Evolutionary conservation across 2,113 vertebrate species (phyloP), one percentile per base, ranked within the genome.

Genomic region (Aspidoscelis tigris): DNA sequence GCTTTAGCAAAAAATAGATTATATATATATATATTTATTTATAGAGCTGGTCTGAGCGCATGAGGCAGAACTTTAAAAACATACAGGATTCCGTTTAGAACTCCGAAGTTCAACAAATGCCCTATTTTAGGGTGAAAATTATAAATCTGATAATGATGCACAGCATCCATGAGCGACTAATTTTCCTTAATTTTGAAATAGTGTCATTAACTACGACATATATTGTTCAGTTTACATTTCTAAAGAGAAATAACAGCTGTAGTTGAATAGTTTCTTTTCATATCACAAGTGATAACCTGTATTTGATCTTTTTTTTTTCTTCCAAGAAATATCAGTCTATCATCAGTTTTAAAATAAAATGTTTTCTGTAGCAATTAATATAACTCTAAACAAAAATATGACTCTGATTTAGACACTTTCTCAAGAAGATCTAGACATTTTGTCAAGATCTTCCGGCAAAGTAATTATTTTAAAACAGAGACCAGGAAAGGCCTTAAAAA

Each of bases 101-200:
- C 96, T 96, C 93, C 96, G 96, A 95, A 96, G 96, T 97, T 96
- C 96, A 97, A 96, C 96, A 92, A 93, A 95, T 94, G 95, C 96
- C 96, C 96, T 97, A 96, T 93, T 96, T 97, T 97, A 97, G 96
- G 96, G 96, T 96, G 95, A 96, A 93, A 96, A 95, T 90, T 95
- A 90, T 94, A 96, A 95, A 93, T 93, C 95, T 93, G 96, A 95
- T 90, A 93, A 95, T 92, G 96, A 97, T 97, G 96, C 96, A 97
- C 94, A 94, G 96, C 96, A 97, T 97, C 96, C 94, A 97, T 94
- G 96, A 96, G 95, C 94, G 85, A 81, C 80, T 80, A 80, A 83
- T 95, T 92, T 89, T 95, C 92, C 94, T 93, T 93, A 92, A 93
- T 92, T 93, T 90, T 94, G 95, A 95, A 95, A 95, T 94, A 94